Conservation (phyloP, 2,113 vertebrate genomes). For the Alligator mississippiensis region DNA sequence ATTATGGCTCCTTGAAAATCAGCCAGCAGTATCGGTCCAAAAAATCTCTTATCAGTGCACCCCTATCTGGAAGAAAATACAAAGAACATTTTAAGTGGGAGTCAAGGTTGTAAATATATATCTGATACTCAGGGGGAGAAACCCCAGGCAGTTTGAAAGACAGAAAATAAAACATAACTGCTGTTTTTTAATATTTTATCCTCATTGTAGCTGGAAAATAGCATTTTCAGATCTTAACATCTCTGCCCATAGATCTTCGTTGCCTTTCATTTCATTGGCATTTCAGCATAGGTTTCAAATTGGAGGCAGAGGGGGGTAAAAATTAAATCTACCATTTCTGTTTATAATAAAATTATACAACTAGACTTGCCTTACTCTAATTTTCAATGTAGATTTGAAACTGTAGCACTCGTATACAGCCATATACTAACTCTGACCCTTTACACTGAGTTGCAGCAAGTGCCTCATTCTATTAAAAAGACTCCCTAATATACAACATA, state of each 20-base stretch:
- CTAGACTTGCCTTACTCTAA: neutral
- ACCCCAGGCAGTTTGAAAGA: neutral
- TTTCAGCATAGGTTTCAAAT: neutral
- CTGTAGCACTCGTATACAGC: neutral
- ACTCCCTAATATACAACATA: neutral
- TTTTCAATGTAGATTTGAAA: neutral
- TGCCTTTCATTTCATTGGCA: neutral
- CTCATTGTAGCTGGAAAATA: neutral
- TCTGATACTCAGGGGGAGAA: neutral
- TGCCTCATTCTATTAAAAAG: neutral
- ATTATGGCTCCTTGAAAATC: no score
- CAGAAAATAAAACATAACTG: neutral
- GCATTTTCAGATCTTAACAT: neutral
- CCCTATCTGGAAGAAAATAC: no score
- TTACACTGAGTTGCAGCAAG: neutral
- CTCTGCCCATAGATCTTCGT: neutral
- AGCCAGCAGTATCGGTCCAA: no score
- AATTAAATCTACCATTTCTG: fast-evolving
- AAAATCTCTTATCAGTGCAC: no score
- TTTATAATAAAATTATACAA: neutral
- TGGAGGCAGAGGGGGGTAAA: neutral
- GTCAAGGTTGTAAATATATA: fast-evolving
- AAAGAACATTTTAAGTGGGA: neutral
- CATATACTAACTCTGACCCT: neutral
- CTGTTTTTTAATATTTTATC: neutral